These are phyloP conservation scores for Coleophora deauratella DNA, from an alignment of 2,888 invertebrate genomes.

Conservation along the genomic window DNA sequence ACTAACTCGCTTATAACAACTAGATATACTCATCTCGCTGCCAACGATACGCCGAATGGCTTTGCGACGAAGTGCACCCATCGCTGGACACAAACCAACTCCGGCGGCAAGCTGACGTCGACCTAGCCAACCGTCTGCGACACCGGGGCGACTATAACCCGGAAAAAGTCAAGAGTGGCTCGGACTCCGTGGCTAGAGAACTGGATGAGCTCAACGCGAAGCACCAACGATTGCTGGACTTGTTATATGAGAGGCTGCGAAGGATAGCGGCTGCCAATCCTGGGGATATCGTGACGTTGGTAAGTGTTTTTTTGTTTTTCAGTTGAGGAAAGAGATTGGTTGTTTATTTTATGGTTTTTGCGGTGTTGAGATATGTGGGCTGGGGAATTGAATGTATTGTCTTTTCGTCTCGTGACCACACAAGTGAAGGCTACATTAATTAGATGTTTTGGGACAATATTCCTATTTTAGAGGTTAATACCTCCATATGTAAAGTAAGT, in stretches of 20 bases:
- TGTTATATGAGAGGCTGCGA: slow-evolving; percentile 79
- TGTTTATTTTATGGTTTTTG: not conserved
- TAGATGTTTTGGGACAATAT: no score
- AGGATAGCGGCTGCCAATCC: slow-evolving; percentile 80
- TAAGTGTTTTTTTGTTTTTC: slow-evolving; percentile 57
- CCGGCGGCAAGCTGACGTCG: slow-evolving; percentile 54
- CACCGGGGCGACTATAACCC: slow-evolving; percentile 37
- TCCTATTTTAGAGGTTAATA: no score
- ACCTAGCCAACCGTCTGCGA: slow-evolving; percentile 49
- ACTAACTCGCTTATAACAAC: slow-evolving; percentile 69
- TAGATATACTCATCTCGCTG: slow-evolving; percentile 92
- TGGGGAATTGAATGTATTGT: no score
- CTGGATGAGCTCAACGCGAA: slow-evolving; percentile 87
- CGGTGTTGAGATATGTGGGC: not conserved
- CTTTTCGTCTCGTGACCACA: no score
- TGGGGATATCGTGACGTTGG: slow-evolving; percentile 84
- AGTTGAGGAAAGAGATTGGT: slow-evolving; percentile 1
- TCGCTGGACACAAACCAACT: slow-evolving; percentile 78
- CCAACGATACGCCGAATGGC: slow-evolving; percentile 86
- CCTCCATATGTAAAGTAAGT: no score
- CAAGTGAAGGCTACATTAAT: no score
- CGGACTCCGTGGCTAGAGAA: slow-evolving; percentile 84
- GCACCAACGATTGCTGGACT: slow-evolving; percentile 81
- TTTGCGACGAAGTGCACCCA: slow-evolving; percentile 88
- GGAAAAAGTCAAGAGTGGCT: slow-evolving; percentile 63